A percentile compares a stretch with the other conserved stretches of the same genome.
Evolutionary conservation across 2,113 vertebrate genomes (phyloP).

Genomic region (Tor tambroides): DNA sequence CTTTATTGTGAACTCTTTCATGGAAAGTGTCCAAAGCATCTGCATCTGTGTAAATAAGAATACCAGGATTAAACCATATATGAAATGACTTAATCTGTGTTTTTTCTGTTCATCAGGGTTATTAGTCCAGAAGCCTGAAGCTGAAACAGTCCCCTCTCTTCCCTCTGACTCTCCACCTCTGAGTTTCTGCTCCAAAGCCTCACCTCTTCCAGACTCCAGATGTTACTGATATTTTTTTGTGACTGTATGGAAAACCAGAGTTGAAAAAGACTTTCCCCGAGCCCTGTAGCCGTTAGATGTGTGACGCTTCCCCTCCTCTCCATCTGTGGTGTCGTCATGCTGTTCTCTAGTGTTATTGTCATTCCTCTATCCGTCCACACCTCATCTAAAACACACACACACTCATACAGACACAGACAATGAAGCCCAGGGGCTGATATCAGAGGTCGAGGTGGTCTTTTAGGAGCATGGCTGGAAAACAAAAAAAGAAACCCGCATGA

Average conservation of each 20-base stretch:
- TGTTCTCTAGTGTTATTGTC: slow-evolving; percentile 66
- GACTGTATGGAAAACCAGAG: slow-evolving; percentile 71
- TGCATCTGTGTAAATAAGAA: background rate
- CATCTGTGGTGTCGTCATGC: slow-evolving; percentile 72
- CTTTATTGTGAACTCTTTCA: background rate
- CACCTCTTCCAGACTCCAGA: slow-evolving; percentile 70
- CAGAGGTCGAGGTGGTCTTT: slow-evolving; percentile 1
- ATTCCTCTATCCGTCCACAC: slow-evolving; percentile 43
- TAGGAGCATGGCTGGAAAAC: slow-evolving; percentile 4
- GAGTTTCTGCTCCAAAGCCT: slow-evolving; percentile 57
- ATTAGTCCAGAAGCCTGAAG: slow-evolving; percentile 62
- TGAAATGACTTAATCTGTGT: background rate
- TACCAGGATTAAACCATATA: too few species aligned
- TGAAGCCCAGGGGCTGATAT: slow-evolving; percentile 21
- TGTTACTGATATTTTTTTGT: slow-evolving; percentile 77
- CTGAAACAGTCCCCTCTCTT: slow-evolving; percentile 45
- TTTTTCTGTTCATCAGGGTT: slow-evolving; percentile 67
- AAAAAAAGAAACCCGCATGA: slow-evolving; percentile 26
- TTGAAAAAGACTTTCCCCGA: slow-evolving; percentile 60
- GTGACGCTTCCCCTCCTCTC: slow-evolving; percentile 54
- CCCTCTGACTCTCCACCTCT: slow-evolving; percentile 53
- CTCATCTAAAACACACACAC: slow-evolving; percentile 61
- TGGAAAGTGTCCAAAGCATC: background rate
- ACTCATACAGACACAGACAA: slow-evolving; percentile 24
- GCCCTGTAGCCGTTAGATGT: slow-evolving; percentile 33